phyloP scores from a whole-genome alignment of 2,113 vertebrate species.

The Colossoma macropomum region DNA sequence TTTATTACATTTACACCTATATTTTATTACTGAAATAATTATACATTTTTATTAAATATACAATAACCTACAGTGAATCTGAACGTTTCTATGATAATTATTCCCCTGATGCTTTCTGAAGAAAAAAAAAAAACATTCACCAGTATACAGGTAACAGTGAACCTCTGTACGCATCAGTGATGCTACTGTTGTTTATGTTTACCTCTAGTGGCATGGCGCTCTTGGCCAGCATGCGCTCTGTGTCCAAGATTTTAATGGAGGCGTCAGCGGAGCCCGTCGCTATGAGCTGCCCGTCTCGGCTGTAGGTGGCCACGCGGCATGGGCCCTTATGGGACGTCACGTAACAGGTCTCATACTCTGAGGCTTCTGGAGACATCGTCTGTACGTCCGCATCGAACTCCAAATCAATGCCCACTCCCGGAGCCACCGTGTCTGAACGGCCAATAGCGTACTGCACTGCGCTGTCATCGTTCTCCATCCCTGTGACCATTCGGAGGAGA shows the following conservation, averaged over 20 bases:
- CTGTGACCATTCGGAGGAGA: constrained; percentile 68
- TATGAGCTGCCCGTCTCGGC: constrained; percentile 94
- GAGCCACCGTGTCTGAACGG: constrained; percentile 93
- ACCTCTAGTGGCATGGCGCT: constrained; percentile 99
- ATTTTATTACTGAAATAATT: no score
- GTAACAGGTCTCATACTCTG: constrained; percentile 97
- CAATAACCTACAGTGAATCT: no score
- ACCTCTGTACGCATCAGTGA: background rate
- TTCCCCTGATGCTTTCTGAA: no score
- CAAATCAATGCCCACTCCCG: constrained; percentile 94
- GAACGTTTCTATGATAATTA: no score
- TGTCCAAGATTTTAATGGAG: constrained; percentile 98
- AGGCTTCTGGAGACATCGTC: constrained; percentile 97
- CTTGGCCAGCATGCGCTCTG: constrained; percentile 97
- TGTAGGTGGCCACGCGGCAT: constrained; percentile 93
- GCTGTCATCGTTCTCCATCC: constrained; percentile 96
- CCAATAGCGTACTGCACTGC: constrained; percentile 97
- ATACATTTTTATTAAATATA: no score
- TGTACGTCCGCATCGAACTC: constrained; percentile 97
- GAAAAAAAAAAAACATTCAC: no score
- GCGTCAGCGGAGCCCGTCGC: constrained; percentile 96
- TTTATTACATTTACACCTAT: no score
- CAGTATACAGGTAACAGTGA: no score
- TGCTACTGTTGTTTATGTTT: constrained; percentile 30
- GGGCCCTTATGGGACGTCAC: constrained; percentile 98